A percentile compares a stretch with the other conserved stretches of the same genome.
phyloP scores from a whole-genome alignment of 2,888 invertebrate genomes.

The Andrena bicolor region DNA sequence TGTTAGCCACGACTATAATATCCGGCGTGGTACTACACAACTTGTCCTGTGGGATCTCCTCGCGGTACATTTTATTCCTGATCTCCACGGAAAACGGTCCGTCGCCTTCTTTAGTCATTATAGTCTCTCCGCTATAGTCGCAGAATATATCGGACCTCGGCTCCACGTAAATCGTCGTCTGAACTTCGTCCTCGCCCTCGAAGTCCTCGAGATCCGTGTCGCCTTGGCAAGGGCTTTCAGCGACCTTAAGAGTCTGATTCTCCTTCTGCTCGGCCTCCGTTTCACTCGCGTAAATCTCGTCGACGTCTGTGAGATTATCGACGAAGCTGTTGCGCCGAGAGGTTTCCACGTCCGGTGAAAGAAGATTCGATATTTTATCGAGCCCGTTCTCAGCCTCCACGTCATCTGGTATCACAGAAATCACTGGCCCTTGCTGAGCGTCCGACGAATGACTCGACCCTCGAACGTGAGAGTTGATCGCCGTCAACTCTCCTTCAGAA shows the following conservation, averaged over 20 bases:
- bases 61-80: conserved; percentile 79
- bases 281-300: conserved; percentile 82
- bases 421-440: conserved; percentile 71
- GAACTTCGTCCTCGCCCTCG: conserved; percentile 79
- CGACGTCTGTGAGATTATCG: conserved; percentile 82
- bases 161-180: conserved; percentile 72
- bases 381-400: conserved; percentile 38
- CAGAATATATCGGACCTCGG: conserved; percentile 77
- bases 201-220: conserved; percentile 83
- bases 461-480: conserved; percentile 61
- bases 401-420: conserved; percentile 77
- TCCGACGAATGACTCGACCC: conserved; percentile 40
- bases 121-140: conserved; percentile 80
- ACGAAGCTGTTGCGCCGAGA: conserved; percentile 73
- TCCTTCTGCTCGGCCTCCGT: conserved; percentile 65
- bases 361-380: conserved; percentile 24
- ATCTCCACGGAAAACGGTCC: conserved; percentile 83
- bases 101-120: conserved; percentile 83
- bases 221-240: conserved; percentile 69
- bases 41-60: conserved; percentile 11
- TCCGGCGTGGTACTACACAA: conserved; percentile 57
- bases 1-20: conserved; percentile 74
- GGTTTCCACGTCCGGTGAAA: conserved; percentile 57
- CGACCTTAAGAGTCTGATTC: conserved; percentile 62
- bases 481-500: conserved; percentile 81